phyloP scores from a whole-genome alignment of 2,888 invertebrate species.

The Amphipoea oculea region DNA sequence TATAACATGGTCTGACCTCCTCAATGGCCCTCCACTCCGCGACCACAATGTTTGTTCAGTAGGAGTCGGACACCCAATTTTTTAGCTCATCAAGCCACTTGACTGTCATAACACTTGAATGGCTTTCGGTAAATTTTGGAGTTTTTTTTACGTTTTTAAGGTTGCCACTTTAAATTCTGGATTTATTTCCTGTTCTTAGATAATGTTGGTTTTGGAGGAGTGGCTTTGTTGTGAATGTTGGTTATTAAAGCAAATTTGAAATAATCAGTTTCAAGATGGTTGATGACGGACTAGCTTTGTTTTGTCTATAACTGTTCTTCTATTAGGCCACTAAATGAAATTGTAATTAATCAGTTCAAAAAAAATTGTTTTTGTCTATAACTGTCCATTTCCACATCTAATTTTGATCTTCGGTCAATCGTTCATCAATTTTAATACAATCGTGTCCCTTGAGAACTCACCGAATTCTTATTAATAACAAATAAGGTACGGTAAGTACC shows the following conservation, averaged over 20 bases:
- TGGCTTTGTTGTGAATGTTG: neutral
- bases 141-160: conserved; percentile 51
- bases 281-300: neutral
- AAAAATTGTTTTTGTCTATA: too few species aligned
- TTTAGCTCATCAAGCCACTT: conserved; percentile 70
- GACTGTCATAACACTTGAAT: conserved; percentile 76
- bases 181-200: conserved; percentile 39
- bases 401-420: neutral
- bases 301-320: neutral
- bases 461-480: neutral
- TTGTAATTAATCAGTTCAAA: too few species aligned
- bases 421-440: neutral
- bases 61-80: conserved; percentile 76
- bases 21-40: conserved; percentile 66
- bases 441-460: neutral
- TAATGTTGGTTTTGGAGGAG: neutral
- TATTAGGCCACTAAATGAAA: too few species aligned
- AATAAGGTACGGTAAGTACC: too few species aligned
- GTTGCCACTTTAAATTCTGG: conserved; percentile 32
- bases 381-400: neutral
- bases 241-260: neutral
- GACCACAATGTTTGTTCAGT: conserved; percentile 74
- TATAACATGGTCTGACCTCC: conserved; percentile 62
- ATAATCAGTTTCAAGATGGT: neutral
- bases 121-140: conserved; percentile 66